Conservation (phyloP, 1,140 invertebrate genomes). For the Euwallacea similis region DNA sequence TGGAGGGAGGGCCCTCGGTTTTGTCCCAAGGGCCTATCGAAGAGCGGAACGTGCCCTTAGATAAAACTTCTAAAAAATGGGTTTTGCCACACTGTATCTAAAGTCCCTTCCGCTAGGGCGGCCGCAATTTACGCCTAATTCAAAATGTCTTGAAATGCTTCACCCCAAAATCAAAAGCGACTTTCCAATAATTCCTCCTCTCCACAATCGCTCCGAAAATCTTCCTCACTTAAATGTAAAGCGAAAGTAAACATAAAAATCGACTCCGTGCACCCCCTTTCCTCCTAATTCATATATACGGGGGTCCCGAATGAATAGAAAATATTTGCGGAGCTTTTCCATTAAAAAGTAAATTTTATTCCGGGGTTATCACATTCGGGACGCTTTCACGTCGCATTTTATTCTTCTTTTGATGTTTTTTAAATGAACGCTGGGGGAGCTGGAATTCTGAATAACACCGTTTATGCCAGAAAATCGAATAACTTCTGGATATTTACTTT, state of each 20-base stretch:
- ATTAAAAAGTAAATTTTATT: slow-evolving; percentile 41
- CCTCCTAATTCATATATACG: no score
- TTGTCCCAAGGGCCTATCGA: slow-evolving; percentile 28
- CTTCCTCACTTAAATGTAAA: no score
- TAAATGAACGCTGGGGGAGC: slow-evolving; percentile 35
- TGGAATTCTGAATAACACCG: slow-evolving; percentile 37
- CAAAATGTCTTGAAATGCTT: no score
- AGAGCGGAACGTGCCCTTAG: slow-evolving; percentile 17
- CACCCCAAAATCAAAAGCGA: no score
- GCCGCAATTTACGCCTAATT: no score
- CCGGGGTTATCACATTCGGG: slow-evolving; percentile 28
- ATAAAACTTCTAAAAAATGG: slow-evolving; percentile 35
- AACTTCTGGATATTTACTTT: slow-evolving; percentile 41
- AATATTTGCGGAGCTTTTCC: slow-evolving; percentile 40
- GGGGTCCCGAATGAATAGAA: slow-evolving; percentile 35
- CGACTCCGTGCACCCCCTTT: no score
- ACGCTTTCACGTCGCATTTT: slow-evolving; percentile 32
- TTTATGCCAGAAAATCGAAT: slow-evolving; percentile 39
- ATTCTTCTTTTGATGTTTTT: slow-evolving; percentile 40
- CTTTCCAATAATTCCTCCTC: no score
- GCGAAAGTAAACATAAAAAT: no score
- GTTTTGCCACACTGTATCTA: neutral
- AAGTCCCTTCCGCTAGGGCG: no score
- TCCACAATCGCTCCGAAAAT: no score
- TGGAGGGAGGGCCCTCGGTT: slow-evolving; percentile 11